These are phyloP conservation scores for Girardia tigrina DNA, from an alignment of 2,888 invertebrate species.

Conservation along the genomic window DNA sequence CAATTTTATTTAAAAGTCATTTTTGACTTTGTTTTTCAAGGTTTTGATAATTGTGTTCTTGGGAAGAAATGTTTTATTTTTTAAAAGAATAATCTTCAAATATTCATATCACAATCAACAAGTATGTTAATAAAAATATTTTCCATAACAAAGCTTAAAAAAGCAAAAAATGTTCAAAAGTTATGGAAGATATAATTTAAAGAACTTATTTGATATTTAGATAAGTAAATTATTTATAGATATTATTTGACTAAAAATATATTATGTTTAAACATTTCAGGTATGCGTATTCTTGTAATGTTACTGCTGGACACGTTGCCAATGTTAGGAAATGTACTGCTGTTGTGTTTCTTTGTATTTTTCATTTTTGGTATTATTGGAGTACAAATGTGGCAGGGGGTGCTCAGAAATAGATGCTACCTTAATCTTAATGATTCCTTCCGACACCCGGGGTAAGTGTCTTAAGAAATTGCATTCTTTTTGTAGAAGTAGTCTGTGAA, in stretches of 20 bases:
- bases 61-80: no score
- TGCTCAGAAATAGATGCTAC: constrained; percentile 77
- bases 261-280: constrained; percentile 55
- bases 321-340: constrained; percentile 88
- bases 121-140: no score
- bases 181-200: background rate
- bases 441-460: constrained; percentile 31
- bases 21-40: no score
- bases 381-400: constrained; percentile 96
- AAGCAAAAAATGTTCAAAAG: background rate
- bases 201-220: background rate
- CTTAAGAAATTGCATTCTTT: no score
- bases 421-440: constrained; percentile 32
- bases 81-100: no score
- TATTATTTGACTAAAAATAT: no score
- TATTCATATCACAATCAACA: no score
- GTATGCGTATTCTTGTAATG: constrained; percentile 97
- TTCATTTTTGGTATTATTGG: constrained; percentile 99
- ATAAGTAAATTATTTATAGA: background rate
- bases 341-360: constrained; percentile 98
- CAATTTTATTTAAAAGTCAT: no score
- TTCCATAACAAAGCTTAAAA: no score
- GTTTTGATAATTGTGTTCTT: no score
- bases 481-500: background rate
- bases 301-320: constrained; percentile 89